These are phyloP conservation scores for Eustalomyia histrio DNA, from an alignment of 2,888 invertebrate species.

Conservation along the genomic window DNA sequence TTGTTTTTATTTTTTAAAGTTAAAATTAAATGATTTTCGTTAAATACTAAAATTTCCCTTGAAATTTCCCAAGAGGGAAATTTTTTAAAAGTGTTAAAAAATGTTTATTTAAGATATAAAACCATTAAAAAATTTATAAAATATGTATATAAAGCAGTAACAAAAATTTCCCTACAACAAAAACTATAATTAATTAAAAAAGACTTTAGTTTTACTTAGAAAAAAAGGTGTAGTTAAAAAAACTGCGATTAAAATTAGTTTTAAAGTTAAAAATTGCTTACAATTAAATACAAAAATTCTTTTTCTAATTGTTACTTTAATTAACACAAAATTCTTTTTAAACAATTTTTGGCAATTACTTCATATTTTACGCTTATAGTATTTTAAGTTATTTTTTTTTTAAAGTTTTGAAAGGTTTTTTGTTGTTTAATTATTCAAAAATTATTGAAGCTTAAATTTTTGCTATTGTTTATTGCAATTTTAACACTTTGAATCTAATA, in stretches of 20 bases:
- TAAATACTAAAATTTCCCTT: no score
- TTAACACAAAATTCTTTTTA: conserved; percentile 20
- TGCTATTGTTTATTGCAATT: conserved; percentile 15
- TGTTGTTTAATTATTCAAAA: conserved; percentile 21
- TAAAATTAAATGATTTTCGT: no score
- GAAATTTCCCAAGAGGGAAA: neutral
- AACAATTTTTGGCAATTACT: conserved; percentile 36
- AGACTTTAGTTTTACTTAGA: no score
- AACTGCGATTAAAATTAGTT: no score
- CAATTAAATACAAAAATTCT: conserved; percentile 21
- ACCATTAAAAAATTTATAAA: no score
- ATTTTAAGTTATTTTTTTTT: conserved; percentile 34
- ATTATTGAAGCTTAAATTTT: conserved; percentile 51
- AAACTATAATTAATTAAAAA: no score
- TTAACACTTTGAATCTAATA: conserved; percentile 24
- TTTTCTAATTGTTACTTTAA: neutral
- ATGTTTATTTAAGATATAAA: no score
- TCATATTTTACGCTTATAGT: conserved; percentile 49
- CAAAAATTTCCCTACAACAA: no score
- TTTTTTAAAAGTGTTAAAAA: neutral
- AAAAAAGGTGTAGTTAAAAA: no score
- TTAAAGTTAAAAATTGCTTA: neutral
- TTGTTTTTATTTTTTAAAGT: no score
- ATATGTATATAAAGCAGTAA: no score
- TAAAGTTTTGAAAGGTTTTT: conserved; percentile 53